Percentiles rank a stretch among this genome's conserved stretches.
Evolutionary conservation across 2,113 vertebrate species (phyloP).

Genomic region (Elephas maximus): DNA sequence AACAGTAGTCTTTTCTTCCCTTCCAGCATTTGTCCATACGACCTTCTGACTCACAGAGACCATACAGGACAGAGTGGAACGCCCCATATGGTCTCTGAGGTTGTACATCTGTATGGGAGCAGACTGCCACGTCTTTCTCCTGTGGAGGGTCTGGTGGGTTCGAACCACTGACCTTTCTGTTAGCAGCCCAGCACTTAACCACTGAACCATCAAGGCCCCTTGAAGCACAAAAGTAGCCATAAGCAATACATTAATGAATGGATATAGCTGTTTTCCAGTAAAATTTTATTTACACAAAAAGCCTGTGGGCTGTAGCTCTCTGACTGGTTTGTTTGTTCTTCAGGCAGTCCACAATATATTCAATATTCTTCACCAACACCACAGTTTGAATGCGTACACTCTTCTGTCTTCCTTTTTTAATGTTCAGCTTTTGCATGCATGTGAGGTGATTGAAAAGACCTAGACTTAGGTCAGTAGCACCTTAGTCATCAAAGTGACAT

Average conservation of each 20-base stretch:
- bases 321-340: not conserved
- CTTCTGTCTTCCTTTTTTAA: not conserved
- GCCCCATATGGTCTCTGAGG: no score
- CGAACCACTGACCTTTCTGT: no score
- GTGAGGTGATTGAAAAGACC: not conserved
- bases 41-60: not conserved
- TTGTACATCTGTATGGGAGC: no score
- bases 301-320: not conserved
- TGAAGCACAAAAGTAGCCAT: not conserved
- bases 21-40: not conserved
- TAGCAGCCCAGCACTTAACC: no score
- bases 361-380: not conserved
- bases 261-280: not conserved
- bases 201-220: no score
- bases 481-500: not conserved
- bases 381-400: not conserved
- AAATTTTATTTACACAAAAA: slow-evolving; percentile 17
- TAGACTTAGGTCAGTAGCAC: not conserved
- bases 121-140: no score
- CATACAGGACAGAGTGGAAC: no score
- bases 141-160: no score
- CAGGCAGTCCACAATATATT: not conserved
- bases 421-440: not conserved
- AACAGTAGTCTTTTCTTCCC: not conserved
- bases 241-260: not conserved